phyloP scores from a whole-genome alignment of 2,888 invertebrate species.

The Gandaritis pyraliata region DNA sequence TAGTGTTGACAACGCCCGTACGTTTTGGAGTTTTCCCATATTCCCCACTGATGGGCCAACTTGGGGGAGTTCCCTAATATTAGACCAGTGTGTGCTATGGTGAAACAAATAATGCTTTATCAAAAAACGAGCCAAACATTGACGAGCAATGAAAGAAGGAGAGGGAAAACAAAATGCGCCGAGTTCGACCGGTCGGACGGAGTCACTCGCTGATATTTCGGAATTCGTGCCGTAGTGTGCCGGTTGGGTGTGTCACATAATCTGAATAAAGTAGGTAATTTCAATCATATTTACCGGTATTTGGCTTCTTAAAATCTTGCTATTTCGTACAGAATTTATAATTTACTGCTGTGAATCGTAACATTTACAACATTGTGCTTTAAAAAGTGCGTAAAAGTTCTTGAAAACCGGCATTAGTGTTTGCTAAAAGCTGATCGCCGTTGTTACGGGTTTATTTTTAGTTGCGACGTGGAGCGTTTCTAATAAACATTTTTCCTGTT shows the following conservation, averaged over 20 bases:
- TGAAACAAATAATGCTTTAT: no score
- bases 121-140: conserved; percentile 55
- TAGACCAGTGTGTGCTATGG: no score
- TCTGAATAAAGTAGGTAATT: conserved; percentile 69
- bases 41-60: no score
- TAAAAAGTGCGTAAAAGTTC: conserved; percentile 10
- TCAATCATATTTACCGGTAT: conserved; percentile 27
- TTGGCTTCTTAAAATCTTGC: conserved; percentile 15
- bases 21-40: no score
- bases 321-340: conserved; percentile 21
- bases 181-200: conserved; percentile 64
- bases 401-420: conserved; percentile 44
- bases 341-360: conserved; percentile 21
- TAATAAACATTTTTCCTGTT: conserved; percentile 56
- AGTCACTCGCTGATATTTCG: conserved; percentile 71
- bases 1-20: no score
- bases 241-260: conserved; percentile 76
- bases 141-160: conserved; percentile 59
- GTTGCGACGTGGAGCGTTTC: conserved; percentile 50
- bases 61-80: no score
- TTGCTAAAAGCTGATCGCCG: conserved; percentile 59
- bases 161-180: conserved; percentile 72
- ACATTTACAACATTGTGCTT: conserved; percentile 19
- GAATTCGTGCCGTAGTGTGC: conserved; percentile 64
- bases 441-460: conserved; percentile 69